Evolutionary conservation across 1,140 invertebrate genomes (phyloP), one percentile per base, ranked within the genome.

Genomic region (Drosophila elegans): DNA sequence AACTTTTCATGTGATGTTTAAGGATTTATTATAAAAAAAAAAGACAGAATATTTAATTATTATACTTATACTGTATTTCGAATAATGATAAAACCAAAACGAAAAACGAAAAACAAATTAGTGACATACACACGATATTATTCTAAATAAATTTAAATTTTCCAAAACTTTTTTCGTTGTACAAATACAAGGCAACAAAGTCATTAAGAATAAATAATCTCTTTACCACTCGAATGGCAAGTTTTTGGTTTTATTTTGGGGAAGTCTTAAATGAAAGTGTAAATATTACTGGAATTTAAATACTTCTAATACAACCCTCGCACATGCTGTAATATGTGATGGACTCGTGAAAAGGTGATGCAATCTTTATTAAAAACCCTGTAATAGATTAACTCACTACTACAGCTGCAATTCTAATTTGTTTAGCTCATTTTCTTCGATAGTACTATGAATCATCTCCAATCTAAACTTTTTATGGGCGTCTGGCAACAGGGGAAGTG

Each of bases 1-100:
- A 89, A 88, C 76, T 80, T 89, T 80, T 80, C 72, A 88, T 89
- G 80, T 88, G 83, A 88, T 88, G 75, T 88, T 88, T 81, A 89
- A 86, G 67, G 64, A 77, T 84, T 82, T 82, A 82, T 77, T 60
- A 80, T 78, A 66, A 74, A 32, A 21, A 21, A 21, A 21, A 21
- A 32, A 48, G 46, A 64, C 61, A 79, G 53, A 74, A 75, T 57
- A 80, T 80, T 80, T 81, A 80, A 74, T 78, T 63, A 82, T 66
- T 86, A 73, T 80, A 80, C 63, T 77, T 66, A 74, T 85, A 76
- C 75, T 85, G 78, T 78, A 86, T 81, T 80, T 73, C 68, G 12
- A 55, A 61, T 76, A 80, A 66, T 39, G 74, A 75, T 61, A 68
- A 60, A 57, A 48, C 21, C n/a, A 34, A 52, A 59, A 67, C 10